Base-by-base conservation (phyloP, 2,888 invertebrate genomes). In the Hesperia comma region DNA sequence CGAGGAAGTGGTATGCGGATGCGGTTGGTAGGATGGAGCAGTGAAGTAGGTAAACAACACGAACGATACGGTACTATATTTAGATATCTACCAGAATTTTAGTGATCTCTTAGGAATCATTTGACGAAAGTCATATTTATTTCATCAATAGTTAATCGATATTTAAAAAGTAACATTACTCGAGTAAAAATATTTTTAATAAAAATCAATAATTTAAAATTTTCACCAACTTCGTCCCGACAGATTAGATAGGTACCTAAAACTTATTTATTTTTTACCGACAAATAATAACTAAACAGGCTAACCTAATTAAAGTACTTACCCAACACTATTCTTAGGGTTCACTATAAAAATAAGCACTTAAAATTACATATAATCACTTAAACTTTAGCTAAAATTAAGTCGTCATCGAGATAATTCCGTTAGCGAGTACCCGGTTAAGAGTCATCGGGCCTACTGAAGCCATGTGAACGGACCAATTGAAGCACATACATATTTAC, bases 1-100 rank as follows among this genome's bases (percentile, higher is more conserved):
- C 74, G 70, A 85, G 91, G 91, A 92, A 92, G 91, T 88, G 90
- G 90, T 87, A 78, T 78, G 83, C 85, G 86, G 86, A 86, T 84
- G 82, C 84, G 79, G 78, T 74, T 72, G 75, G 75, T 77, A 77
- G 75, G 81, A 73, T 76, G 75, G 70, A 71, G 72, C 73, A 71
- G 77, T 79, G 82, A 82, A 73, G 68, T 69, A 70, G 75, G 77
- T 83, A 81, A 83, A 82, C 75, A 76, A 71, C 66, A 54, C 8
- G 43, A 37, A 49, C 58, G 53, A 63, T 53, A 58, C 33, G 55
- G 54, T 46, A 21, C 43, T 43, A 17, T 51, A 26, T 63, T 63
- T 57, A 49, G 51, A 10, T 49, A 15, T 51, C 40, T 51, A 51
- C 40, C 26, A 26, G 26, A 8, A 26, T 5, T 26, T n/a, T 10